phyloP scores from a whole-genome alignment of 2,113 vertebrate genomes.

The human (Homo sapiens) region DNA sequence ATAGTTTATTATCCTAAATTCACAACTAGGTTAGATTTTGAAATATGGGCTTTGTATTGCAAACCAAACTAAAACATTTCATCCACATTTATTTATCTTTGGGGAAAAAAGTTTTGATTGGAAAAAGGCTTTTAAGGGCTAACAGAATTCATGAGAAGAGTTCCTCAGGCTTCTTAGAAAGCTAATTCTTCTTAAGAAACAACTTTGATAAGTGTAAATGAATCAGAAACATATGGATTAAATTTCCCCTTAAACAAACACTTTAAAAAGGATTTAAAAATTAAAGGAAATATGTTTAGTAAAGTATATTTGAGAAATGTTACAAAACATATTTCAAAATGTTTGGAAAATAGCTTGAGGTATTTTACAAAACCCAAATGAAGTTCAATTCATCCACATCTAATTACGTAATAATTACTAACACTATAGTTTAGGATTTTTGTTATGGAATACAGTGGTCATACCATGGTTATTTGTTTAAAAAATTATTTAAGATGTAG shows the following conservation, averaged over 20 bases:
- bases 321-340: slow-evolving; percentile 66
- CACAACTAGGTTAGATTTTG: slow-evolving; percentile 17
- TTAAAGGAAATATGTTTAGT: slow-evolving; percentile 53
- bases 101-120: not conserved
- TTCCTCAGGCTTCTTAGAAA: slow-evolving; percentile 53
- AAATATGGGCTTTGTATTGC: slow-evolving; percentile 9
- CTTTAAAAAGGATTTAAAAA: slow-evolving; percentile 50
- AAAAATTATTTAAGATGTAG: slow-evolving; percentile 49
- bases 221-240: slow-evolving; percentile 63
- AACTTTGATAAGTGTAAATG: slow-evolving; percentile 49
- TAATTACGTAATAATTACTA: slow-evolving; percentile 42
- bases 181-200: slow-evolving; percentile 60
- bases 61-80: not conserved
- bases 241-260: slow-evolving; percentile 58
- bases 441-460: slow-evolving; percentile 42
- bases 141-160: slow-evolving; percentile 19
- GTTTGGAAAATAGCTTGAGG: slow-evolving; percentile 57
- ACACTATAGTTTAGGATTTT: slow-evolving; percentile 21
- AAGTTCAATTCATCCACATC: not conserved
- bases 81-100: slow-evolving; percentile 15
- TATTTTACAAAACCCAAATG: slow-evolving; percentile 54
- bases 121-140: slow-evolving; percentile 35
- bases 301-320: slow-evolving; percentile 57
- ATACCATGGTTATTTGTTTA: slow-evolving; percentile 22
- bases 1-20: not conserved